A percentile compares a stretch with the other conserved stretches of the same genome.
Evolutionary conservation across 2,888 invertebrate species (phyloP).

Genomic region (Oxyscelio sp.): DNA sequence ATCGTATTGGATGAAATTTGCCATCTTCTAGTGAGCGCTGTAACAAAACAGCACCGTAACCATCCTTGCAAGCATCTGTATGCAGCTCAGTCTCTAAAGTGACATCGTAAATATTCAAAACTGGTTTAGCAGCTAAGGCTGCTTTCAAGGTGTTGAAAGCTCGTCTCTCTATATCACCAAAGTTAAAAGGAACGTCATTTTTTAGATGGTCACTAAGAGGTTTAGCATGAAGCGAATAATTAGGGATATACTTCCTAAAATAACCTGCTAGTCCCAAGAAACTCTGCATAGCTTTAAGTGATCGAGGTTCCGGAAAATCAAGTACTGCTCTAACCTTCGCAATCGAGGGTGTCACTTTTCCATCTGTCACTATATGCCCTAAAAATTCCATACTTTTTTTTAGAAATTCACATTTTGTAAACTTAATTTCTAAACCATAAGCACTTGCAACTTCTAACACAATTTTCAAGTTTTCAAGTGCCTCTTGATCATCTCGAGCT

Average conservation of each 20-base stretch:
- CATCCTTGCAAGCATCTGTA: slow-evolving; percentile 39
- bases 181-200: slow-evolving; percentile 63
- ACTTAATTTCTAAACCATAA: slow-evolving; percentile 33
- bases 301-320: slow-evolving; percentile 33
- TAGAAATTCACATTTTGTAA: slow-evolving; percentile 31
- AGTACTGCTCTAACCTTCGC: slow-evolving; percentile 9
- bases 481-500: slow-evolving; percentile 18
- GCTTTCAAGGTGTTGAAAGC: slow-evolving; percentile 13
- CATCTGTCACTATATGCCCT: slow-evolving; percentile 28
- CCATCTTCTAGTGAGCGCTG: slow-evolving; percentile 38
- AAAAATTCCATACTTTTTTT: slow-evolving; percentile 30
- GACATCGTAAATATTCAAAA: slow-evolving; percentile 73
- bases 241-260: slow-evolving; percentile 66
- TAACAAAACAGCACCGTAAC: neutral
- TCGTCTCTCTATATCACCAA: slow-evolving; percentile 9
- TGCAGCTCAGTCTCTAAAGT: slow-evolving; percentile 47
- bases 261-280: slow-evolving; percentile 41
- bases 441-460: slow-evolving; percentile 53
- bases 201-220: slow-evolving; percentile 76
- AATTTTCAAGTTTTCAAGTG: slow-evolving; percentile 39
- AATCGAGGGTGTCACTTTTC: slow-evolving; percentile 5
- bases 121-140: slow-evolving; percentile 50
- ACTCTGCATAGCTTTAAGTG: slow-evolving; percentile 24
- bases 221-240: slow-evolving; percentile 58
- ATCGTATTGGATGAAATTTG: slow-evolving; percentile 47